phyloP scores from a whole-genome alignment of 2,113 vertebrate species.

The Lophura nycthemera region DNA sequence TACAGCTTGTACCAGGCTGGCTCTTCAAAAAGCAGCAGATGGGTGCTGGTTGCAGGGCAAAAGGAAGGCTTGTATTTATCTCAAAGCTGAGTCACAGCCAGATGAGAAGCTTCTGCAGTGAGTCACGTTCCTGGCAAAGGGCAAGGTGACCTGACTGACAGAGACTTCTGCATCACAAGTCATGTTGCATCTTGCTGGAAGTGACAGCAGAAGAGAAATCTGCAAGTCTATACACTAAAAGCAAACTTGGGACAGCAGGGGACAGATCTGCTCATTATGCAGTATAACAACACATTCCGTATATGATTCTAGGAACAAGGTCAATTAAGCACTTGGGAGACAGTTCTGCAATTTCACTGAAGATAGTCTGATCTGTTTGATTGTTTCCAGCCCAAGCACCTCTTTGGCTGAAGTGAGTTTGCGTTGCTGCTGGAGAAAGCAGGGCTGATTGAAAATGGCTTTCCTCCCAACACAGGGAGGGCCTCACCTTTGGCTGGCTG shows the following conservation, averaged over 20 bases:
- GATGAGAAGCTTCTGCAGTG: background rate
- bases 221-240: background rate
- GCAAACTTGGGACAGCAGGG: background rate
- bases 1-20: background rate
- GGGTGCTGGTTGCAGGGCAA: background rate
- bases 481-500: background rate
- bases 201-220: background rate
- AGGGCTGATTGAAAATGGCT: background rate
- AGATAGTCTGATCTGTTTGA: background rate
- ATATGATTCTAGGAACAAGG: background rate
- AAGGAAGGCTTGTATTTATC: background rate
- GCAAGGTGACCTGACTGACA: background rate
- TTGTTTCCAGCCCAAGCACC: background rate
- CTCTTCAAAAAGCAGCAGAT: background rate
- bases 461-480: background rate
- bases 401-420: background rate
- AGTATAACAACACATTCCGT: background rate
- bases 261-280: background rate
- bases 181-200: background rate
- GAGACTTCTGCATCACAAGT: background rate
- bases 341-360: background rate
- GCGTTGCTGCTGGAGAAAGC: background rate
- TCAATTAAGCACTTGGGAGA: background rate
- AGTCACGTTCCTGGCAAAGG: background rate
- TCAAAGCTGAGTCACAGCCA: constrained; percentile 22